A percentile compares a stretch with the other conserved stretches of the same genome.
Evolutionary conservation across 1,140 invertebrate genomes (phyloP).

Genomic region (Scylla paramamosain): DNA sequence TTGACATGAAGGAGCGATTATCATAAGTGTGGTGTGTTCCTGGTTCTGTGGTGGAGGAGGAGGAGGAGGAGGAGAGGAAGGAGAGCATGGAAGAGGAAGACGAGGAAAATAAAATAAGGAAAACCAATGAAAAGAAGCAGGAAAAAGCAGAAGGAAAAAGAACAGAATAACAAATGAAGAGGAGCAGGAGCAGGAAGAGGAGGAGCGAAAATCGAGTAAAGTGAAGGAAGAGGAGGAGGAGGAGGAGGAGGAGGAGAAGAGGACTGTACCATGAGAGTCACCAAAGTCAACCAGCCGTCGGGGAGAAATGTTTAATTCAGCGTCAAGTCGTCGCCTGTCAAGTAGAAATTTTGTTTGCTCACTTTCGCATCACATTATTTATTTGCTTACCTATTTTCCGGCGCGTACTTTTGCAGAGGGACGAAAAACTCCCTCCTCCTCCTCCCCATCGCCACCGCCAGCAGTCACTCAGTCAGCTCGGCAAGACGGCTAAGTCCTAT

Average conservation of each 20-base stretch:
- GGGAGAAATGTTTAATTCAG: background rate
- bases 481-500: too few relatives aligned
- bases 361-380: slow-evolving; percentile 23
- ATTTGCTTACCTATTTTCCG: slow-evolving; percentile 7
- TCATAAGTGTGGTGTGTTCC: background rate
- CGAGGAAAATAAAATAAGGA: background rate
- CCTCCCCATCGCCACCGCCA: too few relatives aligned
- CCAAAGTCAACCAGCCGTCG: background rate
- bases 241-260: too few relatives aligned
- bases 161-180: too few relatives aligned
- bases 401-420: background rate
- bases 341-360: slow-evolving; percentile 10
- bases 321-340: slow-evolving; percentile 7
- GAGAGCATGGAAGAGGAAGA: background rate
- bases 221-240: too few relatives aligned
- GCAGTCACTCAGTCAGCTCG: too few relatives aligned
- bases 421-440: too few relatives aligned
- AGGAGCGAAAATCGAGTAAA: too few relatives aligned
- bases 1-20: background rate
- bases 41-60: background rate
- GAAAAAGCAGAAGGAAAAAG: background rate
- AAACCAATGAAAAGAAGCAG: background rate
- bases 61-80: background rate
- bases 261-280: slow-evolving; percentile 2
- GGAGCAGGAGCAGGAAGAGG: too few relatives aligned